These are phyloP conservation scores for Sminthurides aquaticus DNA, from an alignment of 2,888 invertebrate genomes.

Conservation along the genomic window DNA sequence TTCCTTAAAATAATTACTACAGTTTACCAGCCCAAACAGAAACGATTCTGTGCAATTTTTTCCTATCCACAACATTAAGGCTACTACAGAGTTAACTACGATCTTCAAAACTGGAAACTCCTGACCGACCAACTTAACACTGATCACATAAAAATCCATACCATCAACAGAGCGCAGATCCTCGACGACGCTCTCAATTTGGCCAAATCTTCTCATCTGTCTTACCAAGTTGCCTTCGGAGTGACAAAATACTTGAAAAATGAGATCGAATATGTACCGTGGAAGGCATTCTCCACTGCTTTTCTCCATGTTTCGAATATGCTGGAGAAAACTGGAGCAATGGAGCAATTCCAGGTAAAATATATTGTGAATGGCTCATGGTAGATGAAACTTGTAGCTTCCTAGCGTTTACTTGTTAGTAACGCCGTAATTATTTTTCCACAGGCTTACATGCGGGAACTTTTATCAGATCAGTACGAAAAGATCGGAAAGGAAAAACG, in stretches of 20 bases:
- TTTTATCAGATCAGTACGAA: slow-evolving; percentile 60
- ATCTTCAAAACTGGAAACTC: slow-evolving; percentile 60
- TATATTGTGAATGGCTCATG: too few relatives aligned
- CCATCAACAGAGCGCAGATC: slow-evolving; percentile 76
- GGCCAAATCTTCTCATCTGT: slow-evolving; percentile 62
- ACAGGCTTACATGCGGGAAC: slow-evolving; percentile 61
- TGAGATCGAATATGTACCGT: slow-evolving; percentile 76
- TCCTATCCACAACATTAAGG: slow-evolving; percentile 48
- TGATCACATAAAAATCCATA: slow-evolving; percentile 58
- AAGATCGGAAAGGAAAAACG: slow-evolving; percentile 63
- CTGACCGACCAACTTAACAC: slow-evolving; percentile 60
- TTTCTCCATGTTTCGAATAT: slow-evolving; percentile 71
- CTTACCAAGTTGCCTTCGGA: slow-evolving; percentile 67
- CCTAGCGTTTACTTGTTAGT: not conserved
- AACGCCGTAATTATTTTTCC: slow-evolving; percentile 40
- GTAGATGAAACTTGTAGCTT: too few relatives aligned
- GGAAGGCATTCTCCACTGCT: slow-evolving; percentile 67
- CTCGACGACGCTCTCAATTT: slow-evolving; percentile 78
- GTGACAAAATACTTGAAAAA: slow-evolving; percentile 69
- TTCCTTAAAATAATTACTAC: too few relatives aligned
- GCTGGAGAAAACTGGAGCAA: slow-evolving; percentile 65
- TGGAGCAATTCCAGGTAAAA: slow-evolving; percentile 58
- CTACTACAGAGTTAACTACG: slow-evolving; percentile 68
- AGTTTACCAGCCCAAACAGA: too few relatives aligned
- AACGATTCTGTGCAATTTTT: too few relatives aligned